Base-by-base conservation (phyloP, 2,888 invertebrate species). In the Cerastis rubricosa region DNA sequence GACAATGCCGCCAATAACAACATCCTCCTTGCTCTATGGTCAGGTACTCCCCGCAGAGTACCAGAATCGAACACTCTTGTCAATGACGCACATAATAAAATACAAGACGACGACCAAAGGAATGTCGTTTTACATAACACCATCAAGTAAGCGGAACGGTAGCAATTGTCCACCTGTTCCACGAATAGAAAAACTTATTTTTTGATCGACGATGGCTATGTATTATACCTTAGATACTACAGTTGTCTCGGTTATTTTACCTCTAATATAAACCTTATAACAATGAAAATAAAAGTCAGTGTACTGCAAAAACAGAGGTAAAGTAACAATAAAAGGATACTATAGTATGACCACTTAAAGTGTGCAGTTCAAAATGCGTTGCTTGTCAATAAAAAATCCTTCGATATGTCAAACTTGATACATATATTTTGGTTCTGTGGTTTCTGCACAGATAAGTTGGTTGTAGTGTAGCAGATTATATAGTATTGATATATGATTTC, bases 11-110 rank as follows among this genome's bases (percentile, higher is more conserved):
- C 54, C 45, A 35, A 54, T 73, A 45, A 7, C 43, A 35, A 8
- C 29, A 29, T 3, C 43, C 29, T 73, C 45, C 7, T 19, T 73
- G 11, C 35, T 73, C 73, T 73, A 29, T 35, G 19, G 4, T 14
- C 45, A 73, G 45, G 63, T 84, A 89, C 92, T 79, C 92, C 94
- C 94, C 90, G 93, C 88, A 85, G 93, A 82, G 93, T 90, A 87
- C 89, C 85, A 81, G 91, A n/a, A 93, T 93, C 91, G 92, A 93
- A 90, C 90, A 83, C 76, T 87, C 74, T 72, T 84, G 85, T 89
- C 92, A 91, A 90, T 89, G 87, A 78, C 79, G 81, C 81, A 87
- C 84, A 85, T 90, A 90, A 90, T 89, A 87, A 86, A 83, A 84
- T 86, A 88, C 84, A 83, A 88, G 77, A 66, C 76, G 81, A 84